Evolutionary conservation across 2,888 invertebrate species (phyloP).

Genomic region (Adelphocoris suturalis): DNA sequence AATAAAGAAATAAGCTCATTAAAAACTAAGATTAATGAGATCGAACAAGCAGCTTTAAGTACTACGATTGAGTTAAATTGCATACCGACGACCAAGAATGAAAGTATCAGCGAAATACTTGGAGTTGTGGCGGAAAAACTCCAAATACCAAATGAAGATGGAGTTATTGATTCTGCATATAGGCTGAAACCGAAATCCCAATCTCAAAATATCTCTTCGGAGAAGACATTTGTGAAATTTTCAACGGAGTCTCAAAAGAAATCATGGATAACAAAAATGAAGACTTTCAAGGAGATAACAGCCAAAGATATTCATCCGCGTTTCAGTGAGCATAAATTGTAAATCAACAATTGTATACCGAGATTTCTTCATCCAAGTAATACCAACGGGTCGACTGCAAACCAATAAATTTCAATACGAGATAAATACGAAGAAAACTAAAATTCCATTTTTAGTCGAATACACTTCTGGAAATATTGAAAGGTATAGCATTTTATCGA

Average conservation of each 20-base stretch:
- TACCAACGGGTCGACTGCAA: no score
- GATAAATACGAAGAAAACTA: no score
- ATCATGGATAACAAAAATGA: background rate
- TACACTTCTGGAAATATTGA: no score
- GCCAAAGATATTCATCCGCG: background rate
- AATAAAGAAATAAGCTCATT: background rate
- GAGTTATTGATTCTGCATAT: background rate
- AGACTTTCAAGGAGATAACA: background rate
- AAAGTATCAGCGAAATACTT: background rate
- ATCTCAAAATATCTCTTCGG: background rate
- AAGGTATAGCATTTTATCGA: no score
- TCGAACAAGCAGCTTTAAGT: background rate
- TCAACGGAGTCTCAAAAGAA: background rate
- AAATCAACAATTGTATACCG: background rate
- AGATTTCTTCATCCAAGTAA: no score
- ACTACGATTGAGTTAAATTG: background rate
- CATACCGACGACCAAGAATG: background rate
- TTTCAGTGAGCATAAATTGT: background rate
- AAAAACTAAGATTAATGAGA: background rate
- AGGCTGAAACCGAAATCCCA: background rate
- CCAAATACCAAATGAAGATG: background rate
- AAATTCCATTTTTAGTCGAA: no score
- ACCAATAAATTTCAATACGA: no score
- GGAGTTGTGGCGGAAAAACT: background rate
- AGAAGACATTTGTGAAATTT: background rate